Conservation (phyloP, 1,140 invertebrate genomes). For the Magallana gigas region DNA sequence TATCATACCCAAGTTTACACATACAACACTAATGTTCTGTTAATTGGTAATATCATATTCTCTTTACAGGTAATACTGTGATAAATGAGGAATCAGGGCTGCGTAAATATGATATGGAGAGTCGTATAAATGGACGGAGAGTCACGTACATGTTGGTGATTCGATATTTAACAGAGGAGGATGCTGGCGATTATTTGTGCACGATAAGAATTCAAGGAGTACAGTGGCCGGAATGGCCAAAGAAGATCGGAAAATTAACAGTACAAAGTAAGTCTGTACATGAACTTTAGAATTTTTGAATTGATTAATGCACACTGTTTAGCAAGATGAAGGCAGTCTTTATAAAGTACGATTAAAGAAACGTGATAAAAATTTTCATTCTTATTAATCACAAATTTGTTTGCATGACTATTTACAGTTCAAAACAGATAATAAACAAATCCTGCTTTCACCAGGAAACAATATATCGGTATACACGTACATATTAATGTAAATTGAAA, state of each 20-base stretch:
- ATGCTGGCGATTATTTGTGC: conserved; percentile 69
- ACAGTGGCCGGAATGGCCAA: conserved; percentile 55
- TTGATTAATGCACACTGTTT: too few relatives aligned
- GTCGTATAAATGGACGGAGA: conserved; percentile 53
- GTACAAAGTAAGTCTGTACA: conserved; percentile 61
- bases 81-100: conserved; percentile 45
- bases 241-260: conserved; percentile 61
- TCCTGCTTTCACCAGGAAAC: too few relatives aligned
- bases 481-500: neutral
- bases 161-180: conserved; percentile 60
- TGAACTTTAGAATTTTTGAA: neutral
- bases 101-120: conserved; percentile 65
- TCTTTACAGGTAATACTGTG: conserved; percentile 20
- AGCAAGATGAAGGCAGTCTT: too few relatives aligned
- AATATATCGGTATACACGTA: too few relatives aligned
- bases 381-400: too few relatives aligned
- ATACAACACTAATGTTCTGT: too few relatives aligned
- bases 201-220: conserved; percentile 58
- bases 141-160: conserved; percentile 68
- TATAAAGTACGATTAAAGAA: too few relatives aligned
- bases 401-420: too few relatives aligned
- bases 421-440: too few relatives aligned
- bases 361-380: too few relatives aligned
- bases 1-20: too few relatives aligned
- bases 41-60: neutral